A percentile compares a stretch with the other conserved stretches of the same genome.
phyloP scores from a whole-genome alignment of 2,113 vertebrate species.

The Mesitornis unicolor region DNA sequence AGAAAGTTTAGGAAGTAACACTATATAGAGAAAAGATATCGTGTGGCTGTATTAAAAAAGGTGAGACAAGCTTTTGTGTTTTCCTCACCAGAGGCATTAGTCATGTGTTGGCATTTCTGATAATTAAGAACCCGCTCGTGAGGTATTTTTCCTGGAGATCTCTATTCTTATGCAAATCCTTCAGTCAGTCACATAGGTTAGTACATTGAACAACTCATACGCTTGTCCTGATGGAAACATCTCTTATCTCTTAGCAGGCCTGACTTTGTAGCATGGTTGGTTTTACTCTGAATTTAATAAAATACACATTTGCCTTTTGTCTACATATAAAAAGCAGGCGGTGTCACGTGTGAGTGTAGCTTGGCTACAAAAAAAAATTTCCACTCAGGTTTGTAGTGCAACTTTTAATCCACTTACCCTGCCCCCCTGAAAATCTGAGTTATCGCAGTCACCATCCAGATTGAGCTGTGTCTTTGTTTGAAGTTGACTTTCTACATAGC shows the following conservation, averaged over 20 bases:
- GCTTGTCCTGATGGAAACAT: conserved; percentile 1
- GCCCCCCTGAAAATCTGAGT: background rate
- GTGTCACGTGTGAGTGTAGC: background rate
- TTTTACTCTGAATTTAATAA: background rate
- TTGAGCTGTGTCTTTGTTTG: background rate
- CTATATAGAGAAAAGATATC: background rate
- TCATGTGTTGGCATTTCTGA: conserved; percentile 26
- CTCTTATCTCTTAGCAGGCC: background rate
- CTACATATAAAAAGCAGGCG: background rate
- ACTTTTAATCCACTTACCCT: background rate
- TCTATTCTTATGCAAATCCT: conserved; percentile 10
- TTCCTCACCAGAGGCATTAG: background rate
- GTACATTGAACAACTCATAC: background rate
- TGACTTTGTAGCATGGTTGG: background rate
- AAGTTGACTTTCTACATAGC: background rate
- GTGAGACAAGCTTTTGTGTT: background rate
- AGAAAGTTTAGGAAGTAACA: background rate
- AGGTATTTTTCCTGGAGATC: background rate
- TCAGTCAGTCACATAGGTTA: background rate
- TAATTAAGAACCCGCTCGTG: background rate
- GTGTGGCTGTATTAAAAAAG: background rate
- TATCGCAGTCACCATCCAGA: background rate
- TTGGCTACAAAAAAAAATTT: background rate
- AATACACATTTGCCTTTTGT: background rate
- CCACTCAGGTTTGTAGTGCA: background rate